These are phyloP conservation scores for Pogonocherus hispidulus DNA, from an alignment of 2,888 invertebrate genomes.

Conservation along the genomic window DNA sequence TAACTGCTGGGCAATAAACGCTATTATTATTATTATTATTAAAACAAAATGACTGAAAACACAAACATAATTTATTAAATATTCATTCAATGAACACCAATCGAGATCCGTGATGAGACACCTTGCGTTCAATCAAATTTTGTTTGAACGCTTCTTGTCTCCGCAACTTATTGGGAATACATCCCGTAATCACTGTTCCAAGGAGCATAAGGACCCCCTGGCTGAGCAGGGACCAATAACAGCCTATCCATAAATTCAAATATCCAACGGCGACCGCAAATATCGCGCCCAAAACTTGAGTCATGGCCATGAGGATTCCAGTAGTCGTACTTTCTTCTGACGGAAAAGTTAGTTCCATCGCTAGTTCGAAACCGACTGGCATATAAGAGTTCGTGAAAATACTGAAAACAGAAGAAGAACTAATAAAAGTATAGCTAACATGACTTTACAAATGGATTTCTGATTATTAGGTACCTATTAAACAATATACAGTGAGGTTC, in stretches of 20 bases:
- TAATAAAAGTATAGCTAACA: no score
- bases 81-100: slow-evolving; percentile 32
- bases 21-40: no score
- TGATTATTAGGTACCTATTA: no score
- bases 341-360: slow-evolving; percentile 55
- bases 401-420: slow-evolving; percentile 47
- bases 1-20: no score
- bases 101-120: slow-evolving; percentile 28
- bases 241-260: slow-evolving; percentile 49
- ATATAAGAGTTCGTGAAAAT: slow-evolving; percentile 52
- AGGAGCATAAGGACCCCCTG: slow-evolving; percentile 49
- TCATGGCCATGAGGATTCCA: slow-evolving; percentile 51
- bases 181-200: slow-evolving; percentile 53
- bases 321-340: slow-evolving; percentile 52
- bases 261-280: slow-evolving; percentile 48
- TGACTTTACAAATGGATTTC: no score
- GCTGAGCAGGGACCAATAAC: slow-evolving; percentile 54
- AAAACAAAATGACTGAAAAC: no score
- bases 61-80: background rate
- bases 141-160: slow-evolving; percentile 52
- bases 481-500: no score
- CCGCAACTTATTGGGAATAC: slow-evolving; percentile 52
- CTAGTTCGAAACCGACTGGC: slow-evolving; percentile 55
- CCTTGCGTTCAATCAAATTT: slow-evolving; percentile 6
- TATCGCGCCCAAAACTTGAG: slow-evolving; percentile 50